phyloP scores from a whole-genome alignment of 1,140 invertebrate species.

The Drosophila nannoptera region DNA sequence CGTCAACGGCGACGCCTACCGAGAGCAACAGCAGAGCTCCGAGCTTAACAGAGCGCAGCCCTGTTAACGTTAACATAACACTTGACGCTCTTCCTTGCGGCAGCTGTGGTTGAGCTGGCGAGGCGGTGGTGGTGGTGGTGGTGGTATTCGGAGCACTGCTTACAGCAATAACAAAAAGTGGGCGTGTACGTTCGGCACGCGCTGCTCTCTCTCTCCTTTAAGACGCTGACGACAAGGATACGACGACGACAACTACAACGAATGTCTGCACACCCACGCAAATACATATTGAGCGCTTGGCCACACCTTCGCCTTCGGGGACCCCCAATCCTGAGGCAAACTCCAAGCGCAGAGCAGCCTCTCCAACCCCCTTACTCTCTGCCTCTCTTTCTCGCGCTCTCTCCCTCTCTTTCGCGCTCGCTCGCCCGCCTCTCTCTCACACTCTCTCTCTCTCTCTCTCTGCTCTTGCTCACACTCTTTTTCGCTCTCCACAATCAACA shows the following conservation, averaged over 20 bases:
- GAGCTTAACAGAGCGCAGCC: slow-evolving; percentile 32
- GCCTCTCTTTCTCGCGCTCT: too few species aligned
- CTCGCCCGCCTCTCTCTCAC: background rate
- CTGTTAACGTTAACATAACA: slow-evolving; percentile 40
- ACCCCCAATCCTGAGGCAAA: slow-evolving; percentile 6
- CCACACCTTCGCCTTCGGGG: slow-evolving; percentile 58
- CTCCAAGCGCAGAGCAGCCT: background rate
- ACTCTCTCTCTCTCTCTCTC: background rate
- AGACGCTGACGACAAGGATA: slow-evolving; percentile 40
- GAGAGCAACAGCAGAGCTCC: slow-evolving; percentile 4
- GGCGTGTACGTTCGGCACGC: slow-evolving; percentile 57
- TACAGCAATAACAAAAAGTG: slow-evolving; percentile 51
- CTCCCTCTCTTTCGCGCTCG: too few species aligned
- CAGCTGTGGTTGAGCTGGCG: slow-evolving; percentile 1
- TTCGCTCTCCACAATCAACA: background rate
- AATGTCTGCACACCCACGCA: slow-evolving; percentile 1
- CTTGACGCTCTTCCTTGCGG: slow-evolving; percentile 39
- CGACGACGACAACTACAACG: slow-evolving; percentile 11
- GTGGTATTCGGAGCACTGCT: slow-evolving; percentile 30
- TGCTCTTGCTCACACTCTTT: background rate
- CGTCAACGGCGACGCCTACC: slow-evolving; percentile 35
- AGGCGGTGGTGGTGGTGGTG: slow-evolving; percentile 31
- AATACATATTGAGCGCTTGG: slow-evolving; percentile 57
- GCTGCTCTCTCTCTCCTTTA: slow-evolving; percentile 48
- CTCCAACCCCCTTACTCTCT: too few species aligned